Evolutionary conservation across 2,113 vertebrate species (phyloP), one percentile per base, ranked within the genome.

Genomic region (Illadopsis cleaveri): DNA sequence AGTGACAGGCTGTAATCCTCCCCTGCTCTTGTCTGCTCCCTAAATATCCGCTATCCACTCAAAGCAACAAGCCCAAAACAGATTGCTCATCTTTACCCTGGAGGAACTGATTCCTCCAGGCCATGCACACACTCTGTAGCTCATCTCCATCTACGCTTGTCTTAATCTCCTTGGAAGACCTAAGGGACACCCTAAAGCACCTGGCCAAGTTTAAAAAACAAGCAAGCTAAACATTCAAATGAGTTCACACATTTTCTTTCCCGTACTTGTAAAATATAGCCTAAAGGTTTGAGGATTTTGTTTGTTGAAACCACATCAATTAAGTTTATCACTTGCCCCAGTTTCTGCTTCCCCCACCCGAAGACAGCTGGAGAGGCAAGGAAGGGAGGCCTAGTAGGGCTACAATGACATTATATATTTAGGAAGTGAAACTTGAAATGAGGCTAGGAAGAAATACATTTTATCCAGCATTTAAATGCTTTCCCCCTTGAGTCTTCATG

Each of bases 81-180:
- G 83, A 84, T 47, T 70, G 82, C 25, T 24, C 23, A 7, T n/a
- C 61, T 70, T 79, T 66, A 76, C 78, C 86, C 82, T 66, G 48
- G n/a, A 53, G 61, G 71, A 86, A 62, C 11, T 0, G 4, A 82
- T 53, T 88, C 65, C 89, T 53, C 44, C 3, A 2, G 91, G 91
- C 77, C 77, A 89, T 0, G 0, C 2, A 0, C 77, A 80, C 1
- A 1, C 54, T 57, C 44, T 48, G 37, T 13, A 80, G 56, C 48
- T 95, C 80, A 90, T 89, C 75, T 91, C 75, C 68, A 61, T 20
- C 69, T 48, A 15, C 86, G 80, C 78, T 81, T 56, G 9, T 30
- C 50, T 73, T 95, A 96, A 95, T 61, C 96, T 82, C 45, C 76
- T 94, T 37, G 53, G 56, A 89, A 95, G 75, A 66, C 53, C 91